Evolutionary conservation across 2,797 vertebrate species (phyloP).

Genomic region (Steatocranus sp.): DNA sequence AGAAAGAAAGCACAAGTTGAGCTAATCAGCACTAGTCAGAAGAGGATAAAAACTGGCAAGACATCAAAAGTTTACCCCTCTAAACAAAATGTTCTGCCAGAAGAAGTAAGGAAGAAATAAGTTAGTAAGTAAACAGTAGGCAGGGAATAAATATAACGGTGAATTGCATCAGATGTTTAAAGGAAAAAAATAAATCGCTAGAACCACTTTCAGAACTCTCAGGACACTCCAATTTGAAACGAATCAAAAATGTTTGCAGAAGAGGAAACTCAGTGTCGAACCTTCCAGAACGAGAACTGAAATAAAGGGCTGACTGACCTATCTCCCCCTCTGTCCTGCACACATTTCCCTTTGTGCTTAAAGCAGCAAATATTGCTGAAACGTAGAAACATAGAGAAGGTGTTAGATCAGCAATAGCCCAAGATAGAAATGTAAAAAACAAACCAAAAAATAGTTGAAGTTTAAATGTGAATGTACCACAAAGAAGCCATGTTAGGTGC

Average conservation of each 20-base stretch:
- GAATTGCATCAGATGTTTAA: neutral
- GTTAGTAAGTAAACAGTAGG: neutral
- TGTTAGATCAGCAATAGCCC: neutral
- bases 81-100: neutral
- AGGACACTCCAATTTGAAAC: neutral
- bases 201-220: neutral
- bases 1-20: neutral
- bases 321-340: neutral
- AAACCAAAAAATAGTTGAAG: neutral
- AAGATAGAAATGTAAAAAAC: neutral
- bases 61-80: neutral
- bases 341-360: neutral
- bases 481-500: neutral
- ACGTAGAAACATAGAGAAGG: neutral
- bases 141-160: neutral
- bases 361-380: neutral
- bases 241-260: neutral
- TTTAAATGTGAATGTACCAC: neutral
- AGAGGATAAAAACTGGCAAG: neutral
- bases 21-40: neutral
- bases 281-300: neutral
- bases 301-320: neutral
- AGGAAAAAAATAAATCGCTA: neutral
- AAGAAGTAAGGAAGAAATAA: neutral
- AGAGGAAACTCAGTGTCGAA: neutral